These are phyloP conservation scores for Tupaia chinensis DNA, from an alignment of 2,113 vertebrate species.

Conservation along the genomic window DNA sequence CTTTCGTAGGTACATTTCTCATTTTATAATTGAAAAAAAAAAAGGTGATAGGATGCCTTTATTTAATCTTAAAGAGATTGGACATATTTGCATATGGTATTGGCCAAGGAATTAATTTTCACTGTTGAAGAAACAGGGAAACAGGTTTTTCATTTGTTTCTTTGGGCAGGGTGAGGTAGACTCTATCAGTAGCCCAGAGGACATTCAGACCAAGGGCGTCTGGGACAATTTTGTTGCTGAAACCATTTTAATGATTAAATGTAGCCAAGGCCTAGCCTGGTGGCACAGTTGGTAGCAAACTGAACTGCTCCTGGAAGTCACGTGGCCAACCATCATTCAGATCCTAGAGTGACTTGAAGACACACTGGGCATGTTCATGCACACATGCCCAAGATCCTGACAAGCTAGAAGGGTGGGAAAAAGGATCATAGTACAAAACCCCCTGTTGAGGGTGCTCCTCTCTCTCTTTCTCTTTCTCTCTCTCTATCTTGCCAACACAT, in stretches of 20 bases:
- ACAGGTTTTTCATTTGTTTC: not conserved
- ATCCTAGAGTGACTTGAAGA: too few species aligned
- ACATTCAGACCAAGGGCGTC: not conserved
- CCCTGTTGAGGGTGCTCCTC: too few species aligned
- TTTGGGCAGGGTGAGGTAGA: not conserved
- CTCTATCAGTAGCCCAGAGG: not conserved
- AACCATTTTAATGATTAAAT: not conserved
- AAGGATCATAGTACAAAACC: too few species aligned
- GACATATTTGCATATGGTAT: not conserved
- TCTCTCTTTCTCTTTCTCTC: too few species aligned
- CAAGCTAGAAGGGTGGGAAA: too few species aligned
- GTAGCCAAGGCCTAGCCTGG: not conserved
- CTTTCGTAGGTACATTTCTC: not conserved
- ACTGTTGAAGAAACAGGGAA: not conserved
- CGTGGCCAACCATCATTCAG: too few species aligned
- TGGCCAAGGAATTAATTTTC: slow-evolving; percentile 31
- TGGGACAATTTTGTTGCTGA: not conserved
- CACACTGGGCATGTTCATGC: too few species aligned
- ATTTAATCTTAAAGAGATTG: not conserved
- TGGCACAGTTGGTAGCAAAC: not conserved
- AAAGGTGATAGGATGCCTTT: not conserved
- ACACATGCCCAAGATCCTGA: too few species aligned
- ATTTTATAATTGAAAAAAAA: not conserved
- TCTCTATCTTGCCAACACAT: too few species aligned
- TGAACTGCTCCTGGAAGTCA: too few species aligned